These are phyloP conservation scores for Lepilemur septentrionalis DNA, from an alignment of 2,797 vertebrate species.

Conservation along the genomic window DNA sequence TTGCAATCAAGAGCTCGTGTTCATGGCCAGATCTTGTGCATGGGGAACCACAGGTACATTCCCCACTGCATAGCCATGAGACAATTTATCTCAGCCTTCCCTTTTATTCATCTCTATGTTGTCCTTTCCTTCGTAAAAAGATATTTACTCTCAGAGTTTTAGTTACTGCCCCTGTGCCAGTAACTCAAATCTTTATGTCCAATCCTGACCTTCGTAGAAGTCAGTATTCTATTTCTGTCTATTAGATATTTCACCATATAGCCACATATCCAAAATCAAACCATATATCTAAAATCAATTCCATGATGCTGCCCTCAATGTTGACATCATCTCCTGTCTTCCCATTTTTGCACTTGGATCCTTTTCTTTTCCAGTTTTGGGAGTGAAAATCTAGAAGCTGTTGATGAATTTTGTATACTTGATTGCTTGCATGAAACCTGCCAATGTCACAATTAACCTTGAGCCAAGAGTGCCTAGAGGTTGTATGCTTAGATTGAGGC, in stretches of 20 bases:
- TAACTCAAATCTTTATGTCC: neutral
- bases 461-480: neutral
- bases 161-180: neutral
- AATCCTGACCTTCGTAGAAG: neutral
- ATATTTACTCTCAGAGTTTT: neutral
- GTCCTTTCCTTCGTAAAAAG: neutral
- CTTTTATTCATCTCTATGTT: neutral
- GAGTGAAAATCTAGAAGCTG: neutral
- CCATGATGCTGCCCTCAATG: neutral
- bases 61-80: neutral
- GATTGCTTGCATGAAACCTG: neutral
- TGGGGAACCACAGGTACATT: neutral
- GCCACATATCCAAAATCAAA: neutral
- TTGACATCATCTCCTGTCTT: neutral
- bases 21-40: no score
- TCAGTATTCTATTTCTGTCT: neutral
- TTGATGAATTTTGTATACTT: neutral
- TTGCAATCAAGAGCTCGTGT: neutral
- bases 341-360: neutral
- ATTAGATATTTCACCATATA: neutral
- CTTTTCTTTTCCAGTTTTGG: neutral
- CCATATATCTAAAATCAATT: neutral
- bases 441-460: neutral
- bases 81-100: neutral
- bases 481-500: neutral